A percentile compares a stretch with the other conserved stretches of the same genome.
Evolutionary conservation across 2,797 vertebrate genomes (phyloP).

Genomic region (Pseudopleuronectes americanus): DNA sequence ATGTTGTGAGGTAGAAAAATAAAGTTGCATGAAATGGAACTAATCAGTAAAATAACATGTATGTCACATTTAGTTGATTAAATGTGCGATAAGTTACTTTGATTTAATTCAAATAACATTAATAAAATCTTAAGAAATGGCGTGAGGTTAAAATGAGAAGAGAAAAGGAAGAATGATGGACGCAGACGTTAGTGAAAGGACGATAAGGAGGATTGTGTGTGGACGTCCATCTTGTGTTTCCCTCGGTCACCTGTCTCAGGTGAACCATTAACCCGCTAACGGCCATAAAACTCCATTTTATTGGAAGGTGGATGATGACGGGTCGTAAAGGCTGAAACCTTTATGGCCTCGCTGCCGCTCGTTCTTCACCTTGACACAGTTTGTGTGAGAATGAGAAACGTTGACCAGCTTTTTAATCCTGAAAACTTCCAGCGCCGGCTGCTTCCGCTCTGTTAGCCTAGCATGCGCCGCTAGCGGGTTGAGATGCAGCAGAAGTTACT

Average conservation of each 20-base stretch:
- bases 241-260: conserved; percentile 70
- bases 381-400: conserved; percentile 5
- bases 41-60: too few relatives aligned
- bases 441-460: not conserved
- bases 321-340: conserved; percentile 56
- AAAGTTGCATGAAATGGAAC: too few relatives aligned
- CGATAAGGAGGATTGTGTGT: conserved; percentile 12
- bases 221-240: conserved; percentile 44
- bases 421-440: not conserved
- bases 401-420: not conserved
- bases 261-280: conserved; percentile 69
- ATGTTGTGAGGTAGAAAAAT: too few relatives aligned
- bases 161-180: not conserved
- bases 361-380: conserved; percentile 63
- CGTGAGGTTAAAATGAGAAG: too few relatives aligned
- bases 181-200: not conserved
- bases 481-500: too few relatives aligned
- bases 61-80: too few relatives aligned
- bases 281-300: conserved; percentile 69
- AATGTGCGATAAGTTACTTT: too few relatives aligned
- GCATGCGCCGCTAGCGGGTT: too few relatives aligned
- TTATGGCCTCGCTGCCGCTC: conserved; percentile 48
- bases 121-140: too few relatives aligned
- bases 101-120: too few relatives aligned
- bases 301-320: conserved; percentile 73